Evolutionary conservation across 2,797 vertebrate genomes (phyloP).

Genomic region (Tympanoctomys barrerae): DNA sequence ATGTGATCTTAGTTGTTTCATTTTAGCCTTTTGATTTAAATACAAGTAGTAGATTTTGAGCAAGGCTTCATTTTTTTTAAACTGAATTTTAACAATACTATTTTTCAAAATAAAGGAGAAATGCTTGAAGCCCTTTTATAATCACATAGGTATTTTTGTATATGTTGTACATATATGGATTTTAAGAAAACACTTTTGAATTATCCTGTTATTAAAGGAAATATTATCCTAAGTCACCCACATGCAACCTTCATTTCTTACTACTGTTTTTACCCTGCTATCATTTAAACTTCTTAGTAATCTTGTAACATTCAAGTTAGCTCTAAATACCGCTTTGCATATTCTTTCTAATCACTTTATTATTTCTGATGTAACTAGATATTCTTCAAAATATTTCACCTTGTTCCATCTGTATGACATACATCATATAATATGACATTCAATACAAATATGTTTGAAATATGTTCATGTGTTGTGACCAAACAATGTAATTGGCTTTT

Average conservation of each 20-base stretch:
- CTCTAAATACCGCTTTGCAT: not conserved
- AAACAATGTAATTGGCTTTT: not conserved
- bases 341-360: not conserved
- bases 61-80: slow-evolving; percentile 48
- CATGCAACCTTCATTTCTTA: slow-evolving; percentile 52
- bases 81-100: not conserved
- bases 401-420: not conserved
- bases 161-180: slow-evolving; percentile 37
- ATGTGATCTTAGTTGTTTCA: not conserved
- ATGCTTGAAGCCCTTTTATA: not conserved
- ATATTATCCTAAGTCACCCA: slow-evolving; percentile 64
- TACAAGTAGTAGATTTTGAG: slow-evolving; percentile 23
- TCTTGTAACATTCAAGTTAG: slow-evolving; percentile 19
- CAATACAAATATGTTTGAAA: not conserved
- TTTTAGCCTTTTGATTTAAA: slow-evolving; percentile 45
- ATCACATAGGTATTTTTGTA: slow-evolving; percentile 48
- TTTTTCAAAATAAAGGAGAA: slow-evolving; percentile 40
- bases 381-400: not conserved
- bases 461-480: not conserved
- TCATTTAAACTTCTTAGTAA: not conserved
- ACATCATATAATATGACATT: not conserved
- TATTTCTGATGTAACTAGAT: not conserved
- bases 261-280: slow-evolving; percentile 34
- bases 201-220: slow-evolving; percentile 51
- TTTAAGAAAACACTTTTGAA: slow-evolving; percentile 60